Evolutionary conservation across 2,797 vertebrate species (phyloP).

Genomic region (Columba guinea): DNA sequence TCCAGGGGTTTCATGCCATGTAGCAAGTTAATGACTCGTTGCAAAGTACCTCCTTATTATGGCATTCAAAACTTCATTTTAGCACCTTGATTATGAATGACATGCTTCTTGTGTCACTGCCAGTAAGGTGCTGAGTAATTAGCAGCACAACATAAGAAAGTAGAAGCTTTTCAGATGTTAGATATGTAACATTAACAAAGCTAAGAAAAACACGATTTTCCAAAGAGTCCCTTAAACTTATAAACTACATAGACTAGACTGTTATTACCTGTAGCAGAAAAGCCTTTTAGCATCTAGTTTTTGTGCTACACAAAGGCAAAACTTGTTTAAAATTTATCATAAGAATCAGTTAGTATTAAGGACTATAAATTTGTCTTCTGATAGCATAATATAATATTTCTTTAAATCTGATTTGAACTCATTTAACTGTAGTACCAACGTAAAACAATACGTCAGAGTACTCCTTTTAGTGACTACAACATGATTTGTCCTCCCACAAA

Average conservation of each 20-base stretch:
- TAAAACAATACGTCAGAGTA: background rate
- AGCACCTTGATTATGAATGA: slow-evolving; percentile 24
- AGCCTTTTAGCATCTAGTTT: background rate
- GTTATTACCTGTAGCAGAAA: background rate
- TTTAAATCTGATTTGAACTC: background rate
- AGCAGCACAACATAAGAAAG: background rate
- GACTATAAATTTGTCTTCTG: background rate
- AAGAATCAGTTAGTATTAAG: background rate
- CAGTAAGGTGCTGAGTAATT: background rate
- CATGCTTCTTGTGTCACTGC: background rate
- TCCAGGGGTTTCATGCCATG: background rate
- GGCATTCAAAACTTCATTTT: slow-evolving; percentile 3
- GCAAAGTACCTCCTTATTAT: background rate
- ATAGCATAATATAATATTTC: background rate
- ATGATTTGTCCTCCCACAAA: background rate
- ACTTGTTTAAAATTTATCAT: background rate
- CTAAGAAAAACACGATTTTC: background rate
- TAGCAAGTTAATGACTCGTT: background rate
- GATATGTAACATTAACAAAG: background rate
- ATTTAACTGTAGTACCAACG: background rate
- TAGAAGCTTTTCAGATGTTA: background rate
- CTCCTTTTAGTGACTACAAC: background rate
- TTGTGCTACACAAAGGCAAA: background rate
- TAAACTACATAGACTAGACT: background rate
- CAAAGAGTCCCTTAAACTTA: background rate